Base-by-base conservation (phyloP, 1,140 invertebrate genomes). In the Zaprionus tsacasi region DNA sequence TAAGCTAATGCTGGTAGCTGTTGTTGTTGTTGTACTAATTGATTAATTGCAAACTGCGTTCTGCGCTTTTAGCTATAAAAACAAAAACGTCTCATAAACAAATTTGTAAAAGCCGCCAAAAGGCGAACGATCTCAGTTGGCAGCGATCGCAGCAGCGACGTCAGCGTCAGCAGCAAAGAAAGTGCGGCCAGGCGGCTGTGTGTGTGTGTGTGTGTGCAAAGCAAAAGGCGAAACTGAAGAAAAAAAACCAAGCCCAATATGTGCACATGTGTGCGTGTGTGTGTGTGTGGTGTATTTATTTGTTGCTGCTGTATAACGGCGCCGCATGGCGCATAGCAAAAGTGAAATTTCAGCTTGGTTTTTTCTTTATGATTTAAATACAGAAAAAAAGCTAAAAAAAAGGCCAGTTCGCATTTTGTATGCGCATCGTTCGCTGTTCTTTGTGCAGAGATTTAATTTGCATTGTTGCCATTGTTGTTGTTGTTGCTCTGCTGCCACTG, bases 71-170 rank as follows among this genome's bases (percentile, higher is more conserved):
- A 70, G 17, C 15, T 45, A 27, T 45, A 45, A 45, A 30, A 30
- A 30, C 27, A 30, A 45, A 45, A 45, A 50, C 21, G 60, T 74
- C 54, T 63, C 15, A 79, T 68, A 70, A 87, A 82, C 66, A 88
- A 77, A 64, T 71, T 68, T 66, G 68, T 71, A 82, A 83, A 83
- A 82, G 67, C 82, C 82, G 83, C 80, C 82, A 87, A 87, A 82
- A 86, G 79, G 64, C 74, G 45, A 70, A 66, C 21, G 70, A 73
- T 69, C 65, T 59, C 35, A 17, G 50, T 43, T 40, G 45, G 17
- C 45, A 21, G 57, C 52, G 21, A 11, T 13, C 13, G n/a, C 7
- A 15, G 25, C 67, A 50, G 59, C 58, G 66, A 55, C 67, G 72
- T 68, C 50, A 59, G 55, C 70, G 36, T 48, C 43, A 55, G 55